A percentile compares a stretch with the other conserved stretches of the same genome.
phyloP scores from a whole-genome alignment of 2,113 vertebrate species.

The Microtus montanus region DNA sequence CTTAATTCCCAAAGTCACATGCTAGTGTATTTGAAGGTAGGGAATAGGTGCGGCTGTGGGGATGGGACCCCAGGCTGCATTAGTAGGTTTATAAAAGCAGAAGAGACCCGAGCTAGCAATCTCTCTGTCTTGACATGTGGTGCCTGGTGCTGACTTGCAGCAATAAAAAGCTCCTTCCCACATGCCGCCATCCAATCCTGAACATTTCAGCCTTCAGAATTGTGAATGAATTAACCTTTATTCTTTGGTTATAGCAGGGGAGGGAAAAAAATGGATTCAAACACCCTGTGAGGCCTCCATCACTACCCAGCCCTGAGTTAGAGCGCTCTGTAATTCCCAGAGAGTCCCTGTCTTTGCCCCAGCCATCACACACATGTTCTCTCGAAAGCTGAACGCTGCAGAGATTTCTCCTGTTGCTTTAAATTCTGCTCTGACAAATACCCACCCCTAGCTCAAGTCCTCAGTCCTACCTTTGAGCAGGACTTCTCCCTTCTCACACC shows the following conservation, averaged over 20 bases:
- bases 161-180: neutral
- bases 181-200: neutral
- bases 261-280: neutral
- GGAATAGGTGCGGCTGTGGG: fast-evolving
- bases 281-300: no score
- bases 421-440: neutral
- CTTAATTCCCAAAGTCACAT: neutral
- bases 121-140: neutral
- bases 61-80: neutral
- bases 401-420: neutral
- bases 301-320: neutral
- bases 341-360: neutral
- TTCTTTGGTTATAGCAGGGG: neutral
- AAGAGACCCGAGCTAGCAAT: neutral
- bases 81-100: neutral
- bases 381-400: neutral
- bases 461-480: neutral
- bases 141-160: neutral
- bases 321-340: neutral
- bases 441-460: neutral
- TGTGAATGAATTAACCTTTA: neutral
- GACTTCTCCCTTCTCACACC: neutral
- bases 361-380: neutral
- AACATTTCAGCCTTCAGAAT: neutral
- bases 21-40: neutral